These are phyloP conservation scores for Glaucomys volans DNA, from an alignment of 2,113 vertebrate species.

Conservation along the genomic window DNA sequence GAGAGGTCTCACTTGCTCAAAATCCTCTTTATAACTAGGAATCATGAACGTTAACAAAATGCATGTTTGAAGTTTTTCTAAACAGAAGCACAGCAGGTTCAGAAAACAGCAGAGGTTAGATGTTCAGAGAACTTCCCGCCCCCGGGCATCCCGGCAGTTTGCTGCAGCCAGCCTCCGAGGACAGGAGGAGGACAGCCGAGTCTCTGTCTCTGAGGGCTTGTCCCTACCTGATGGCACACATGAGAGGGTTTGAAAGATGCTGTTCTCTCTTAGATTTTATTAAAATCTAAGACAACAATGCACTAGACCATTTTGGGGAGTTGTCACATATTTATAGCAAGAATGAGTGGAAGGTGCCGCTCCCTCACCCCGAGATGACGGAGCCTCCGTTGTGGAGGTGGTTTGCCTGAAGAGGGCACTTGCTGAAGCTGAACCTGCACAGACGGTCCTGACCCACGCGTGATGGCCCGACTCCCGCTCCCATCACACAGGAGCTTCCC, in stretches of 20 bases:
- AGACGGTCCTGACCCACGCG: too few species aligned
- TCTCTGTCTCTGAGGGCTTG: too few species aligned
- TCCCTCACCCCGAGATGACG: neutral
- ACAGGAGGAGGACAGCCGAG: neutral
- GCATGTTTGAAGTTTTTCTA: neutral
- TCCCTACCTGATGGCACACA: neutral
- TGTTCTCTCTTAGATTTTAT: neutral
- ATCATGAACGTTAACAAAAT: neutral
- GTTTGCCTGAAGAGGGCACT: too few species aligned
- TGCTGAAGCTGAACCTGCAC: too few species aligned
- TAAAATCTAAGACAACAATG: neutral
- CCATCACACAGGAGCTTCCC: accelerated
- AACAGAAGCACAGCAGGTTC: neutral
- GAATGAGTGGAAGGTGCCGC: neutral
- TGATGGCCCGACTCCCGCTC: neutral
- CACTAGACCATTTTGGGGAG: neutral
- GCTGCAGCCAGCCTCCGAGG: neutral
- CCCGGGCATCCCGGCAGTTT: too few species aligned
- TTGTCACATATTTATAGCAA: neutral
- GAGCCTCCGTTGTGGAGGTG: too few species aligned
- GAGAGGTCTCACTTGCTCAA: neutral
- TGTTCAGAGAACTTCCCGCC: neutral
- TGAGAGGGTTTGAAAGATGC: neutral
- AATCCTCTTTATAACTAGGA: neutral
- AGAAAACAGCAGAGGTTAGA: neutral